Evolutionary conservation across 2,797 vertebrate species (phyloP), one percentile per base, ranked within the genome.

Genomic region (Crenuchus spilurus): DNA sequence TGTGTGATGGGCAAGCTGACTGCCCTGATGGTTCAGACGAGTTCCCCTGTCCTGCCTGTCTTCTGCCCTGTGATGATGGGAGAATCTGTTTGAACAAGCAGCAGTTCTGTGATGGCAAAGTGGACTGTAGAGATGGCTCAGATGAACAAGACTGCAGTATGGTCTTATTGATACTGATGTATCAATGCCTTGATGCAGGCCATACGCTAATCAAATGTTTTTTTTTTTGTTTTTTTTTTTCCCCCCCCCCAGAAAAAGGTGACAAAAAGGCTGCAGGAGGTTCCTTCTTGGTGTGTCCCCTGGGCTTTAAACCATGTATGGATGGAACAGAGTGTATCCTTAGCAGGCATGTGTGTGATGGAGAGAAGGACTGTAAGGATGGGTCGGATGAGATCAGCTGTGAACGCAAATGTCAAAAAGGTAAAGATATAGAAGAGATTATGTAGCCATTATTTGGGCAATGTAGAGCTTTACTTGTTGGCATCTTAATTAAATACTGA

Each of bases 81-180:
- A 81, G 64, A 0, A 9, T 13, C 30, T 94, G 93, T 0, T 0
- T 94, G 0, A 0, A 76, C 22, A 81, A 76, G 0, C 81, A 39
- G 0, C 78, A 86, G 61, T 60, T 80, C 24, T 84, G 82, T 65
- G 76, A 80, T 31, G 72, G 92, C 26, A 84, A 85, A 0, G 35
- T 65, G 0, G 93, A 94, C 84, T 94, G 94, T 62, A 13, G 74
- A 26, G 94, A 95, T 44, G 70, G 46, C 0, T 13, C 78, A 0
- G 94, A 95, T 0, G 93, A 95, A 63, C 69, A 72, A 68, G 79
- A 69, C 42, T 94, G 92, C 61, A 70, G 93, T 94, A 87, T 86
- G 94, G n/a, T 51, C 26, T 31, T 57, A 31, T 26, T 22, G 35
- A 37, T 37, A 4, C 35, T 37, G 4, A 10, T 37, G 4, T 37